These are phyloP conservation scores for Pseudorhiza aurosa DNA, from an alignment of 30 jellyfish, hydroid and myxozoan genomes.

Conservation along the genomic window DNA sequence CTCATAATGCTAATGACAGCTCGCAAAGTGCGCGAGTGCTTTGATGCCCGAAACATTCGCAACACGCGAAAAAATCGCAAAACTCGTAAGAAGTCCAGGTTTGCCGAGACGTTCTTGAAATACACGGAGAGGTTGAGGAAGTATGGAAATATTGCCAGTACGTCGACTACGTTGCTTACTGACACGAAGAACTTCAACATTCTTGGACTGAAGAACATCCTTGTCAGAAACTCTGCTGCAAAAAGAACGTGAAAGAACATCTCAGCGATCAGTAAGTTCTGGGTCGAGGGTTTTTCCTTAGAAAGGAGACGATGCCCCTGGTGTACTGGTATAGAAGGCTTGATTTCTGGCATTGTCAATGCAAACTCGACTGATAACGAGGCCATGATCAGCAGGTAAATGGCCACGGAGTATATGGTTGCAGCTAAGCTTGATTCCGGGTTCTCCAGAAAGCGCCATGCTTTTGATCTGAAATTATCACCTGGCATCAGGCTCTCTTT, in stretches of 20 bases:
- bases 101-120: neutral
- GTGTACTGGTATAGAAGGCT: neutral
- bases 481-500: neutral
- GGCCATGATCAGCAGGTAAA: neutral
- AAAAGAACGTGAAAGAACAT: conserved; percentile 20
- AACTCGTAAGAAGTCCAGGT: conserved; percentile 36
- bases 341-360: conserved; percentile 31
- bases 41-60: conserved; percentile 66
- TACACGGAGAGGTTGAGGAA: conserved; percentile 16
- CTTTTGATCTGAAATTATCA: conserved; percentile 5
- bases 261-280: neutral
- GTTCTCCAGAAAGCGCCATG: conserved; percentile 53
- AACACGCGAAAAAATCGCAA: conserved; percentile 58
- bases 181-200: conserved; percentile 24
- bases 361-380: conserved; percentile 45
- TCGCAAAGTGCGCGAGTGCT: conserved; percentile 30
- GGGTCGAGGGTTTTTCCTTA: neutral
- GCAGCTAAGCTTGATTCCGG: conserved; percentile 48
- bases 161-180: conserved; percentile 41
- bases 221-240: conserved; percentile 43
- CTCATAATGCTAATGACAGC: conserved; percentile 34
- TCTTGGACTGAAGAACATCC: conserved; percentile 41
- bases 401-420: conserved; percentile 26
- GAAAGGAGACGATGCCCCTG: neutral
- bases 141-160: conserved; percentile 56